phyloP scores from a whole-genome alignment of 2,113 vertebrate species.

The Rattus norvegicus region GRCr8 NC_086039.1:17940501-17941000 shows the following conservation, averaged over 20 bases:
- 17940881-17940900: background rate
- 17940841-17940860: background rate
- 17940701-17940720: background rate
- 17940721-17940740: background rate
- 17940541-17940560: too few species aligned
- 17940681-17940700: background rate
- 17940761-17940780: too few species aligned
- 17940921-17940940: background rate
- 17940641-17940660: background rate
- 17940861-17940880: background rate
- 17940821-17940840: background rate
- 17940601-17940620: too few species aligned
- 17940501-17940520: background rate
- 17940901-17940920: background rate
- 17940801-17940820: background rate
- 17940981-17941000: background rate
- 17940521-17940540: too few species aligned
- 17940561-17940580: too few species aligned
- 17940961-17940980: background rate
- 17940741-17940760: background rate
- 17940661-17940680: background rate
- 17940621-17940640: background rate
- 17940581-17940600: too few species aligned
- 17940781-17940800: background rate
- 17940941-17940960: background rate